Conservation (phyloP, 2,113 vertebrate genomes). For the Notothenia coriiceps region DNA sequence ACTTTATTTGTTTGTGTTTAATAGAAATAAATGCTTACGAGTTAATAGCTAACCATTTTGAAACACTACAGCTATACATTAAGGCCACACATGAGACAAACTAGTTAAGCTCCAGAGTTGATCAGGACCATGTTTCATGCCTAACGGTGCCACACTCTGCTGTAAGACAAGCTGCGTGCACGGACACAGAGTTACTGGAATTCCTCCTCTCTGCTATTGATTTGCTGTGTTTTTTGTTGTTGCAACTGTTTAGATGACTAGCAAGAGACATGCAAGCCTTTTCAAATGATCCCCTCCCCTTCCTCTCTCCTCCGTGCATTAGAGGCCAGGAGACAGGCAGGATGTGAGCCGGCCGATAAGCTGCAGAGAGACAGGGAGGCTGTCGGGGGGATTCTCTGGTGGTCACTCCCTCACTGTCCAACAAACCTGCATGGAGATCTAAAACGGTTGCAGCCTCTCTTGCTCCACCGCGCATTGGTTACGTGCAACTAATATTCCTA, state of each 20-base stretch:
- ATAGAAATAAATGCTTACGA: background rate
- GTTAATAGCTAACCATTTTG: background rate
- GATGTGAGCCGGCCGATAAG: constrained; percentile 60
- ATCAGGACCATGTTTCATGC: background rate
- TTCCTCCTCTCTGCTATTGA: constrained; percentile 73
- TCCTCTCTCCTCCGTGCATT: constrained; percentile 57
- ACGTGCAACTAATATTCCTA: background rate
- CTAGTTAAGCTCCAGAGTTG: background rate
- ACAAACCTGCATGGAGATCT: background rate
- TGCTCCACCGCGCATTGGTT: background rate
- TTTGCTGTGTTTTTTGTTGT: constrained; percentile 45
- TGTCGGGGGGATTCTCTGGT: constrained; percentile 22
- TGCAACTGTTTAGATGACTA: constrained; percentile 63
- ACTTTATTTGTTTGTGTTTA: background rate
- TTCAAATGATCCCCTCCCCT: constrained; percentile 45
- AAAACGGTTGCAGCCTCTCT: background rate
- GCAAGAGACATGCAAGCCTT: constrained; percentile 59
- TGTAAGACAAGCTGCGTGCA: constrained; percentile 63
- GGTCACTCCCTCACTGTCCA: constrained; percentile 28
- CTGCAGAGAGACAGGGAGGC: constrained; percentile 42
- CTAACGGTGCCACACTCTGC: background rate
- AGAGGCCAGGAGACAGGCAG: constrained; percentile 67
- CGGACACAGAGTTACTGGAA: constrained; percentile 72
- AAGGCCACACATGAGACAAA: background rate
- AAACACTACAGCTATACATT: background rate